Evolutionary conservation across 1,140 invertebrate genomes (phyloP), one percentile per base, ranked within the genome.

Genomic region (Drosophila malerkotliana): DNA sequence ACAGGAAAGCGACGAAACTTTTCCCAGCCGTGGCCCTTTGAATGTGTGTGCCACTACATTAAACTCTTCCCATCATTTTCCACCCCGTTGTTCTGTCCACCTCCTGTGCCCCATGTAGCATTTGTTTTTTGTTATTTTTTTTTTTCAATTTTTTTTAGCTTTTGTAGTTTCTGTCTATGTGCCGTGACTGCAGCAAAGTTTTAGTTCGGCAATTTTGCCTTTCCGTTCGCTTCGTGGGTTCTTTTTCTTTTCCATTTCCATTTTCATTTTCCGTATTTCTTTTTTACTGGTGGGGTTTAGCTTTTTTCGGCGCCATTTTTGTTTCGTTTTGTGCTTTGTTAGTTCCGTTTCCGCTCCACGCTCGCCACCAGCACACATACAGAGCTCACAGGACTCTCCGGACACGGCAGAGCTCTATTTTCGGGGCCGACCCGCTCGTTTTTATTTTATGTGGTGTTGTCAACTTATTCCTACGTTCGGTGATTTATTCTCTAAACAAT

Each of bases 401-500:
- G 24, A 59, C 26, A 28, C 26, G 41, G 56, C 53, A 56, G 26
- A 72, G 71, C 59, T 75, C 78, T 76, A 82, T 88, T 82, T 87
- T 64, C 49, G 39, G 61, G 41, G 49, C 47, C 62, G 49, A 37
- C 44, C 24, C 44, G 44, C 47, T 81, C 59, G 64, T 81, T 87
- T 81, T 87, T 85, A 78, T 87, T 87, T 75, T 69, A 81, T 81
- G 74, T 72, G 60, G 63, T 75, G 78, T 72, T 87, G 83, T 87
- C 78, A 88, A 87, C 82, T 87, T 68, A 82, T 87, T 85, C 82
- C 52, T 54, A 61, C 61, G 52, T 52, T 64, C 61, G 66, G 69
- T 85, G 82, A 85, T 85, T 85, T 85, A 85, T 85, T 85, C 80
- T 87, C 79, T 87, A 82, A 85, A 87, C 82, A 87, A 85, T 85